phyloP scores from a whole-genome alignment of 1,140 invertebrate genomes.

The Tetranychus urticae region DNA sequence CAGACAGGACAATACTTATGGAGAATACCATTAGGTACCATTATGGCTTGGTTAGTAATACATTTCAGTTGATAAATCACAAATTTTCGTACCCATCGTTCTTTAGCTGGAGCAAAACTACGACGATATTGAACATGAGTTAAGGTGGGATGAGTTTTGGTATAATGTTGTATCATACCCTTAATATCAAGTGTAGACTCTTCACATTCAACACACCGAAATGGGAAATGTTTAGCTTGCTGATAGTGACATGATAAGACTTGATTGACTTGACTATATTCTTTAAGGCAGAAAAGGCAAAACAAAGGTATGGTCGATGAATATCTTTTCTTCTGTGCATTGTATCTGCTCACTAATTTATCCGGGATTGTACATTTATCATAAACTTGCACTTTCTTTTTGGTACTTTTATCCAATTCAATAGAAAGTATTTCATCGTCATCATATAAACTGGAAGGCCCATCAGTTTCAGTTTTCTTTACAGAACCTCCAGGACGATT shows the following conservation, averaged over 20 bases:
- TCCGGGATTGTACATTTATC: no score
- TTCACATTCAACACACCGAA: background rate
- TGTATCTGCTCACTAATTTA: no score
- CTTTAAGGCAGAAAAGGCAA: background rate
- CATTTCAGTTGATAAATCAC: background rate
- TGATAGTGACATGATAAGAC: background rate
- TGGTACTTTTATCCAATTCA: no score
- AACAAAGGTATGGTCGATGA: background rate
- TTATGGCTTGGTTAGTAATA: background rate
- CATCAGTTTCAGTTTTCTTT: no score
- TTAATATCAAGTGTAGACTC: background rate
- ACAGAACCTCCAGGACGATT: no score
- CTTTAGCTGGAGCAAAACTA: background rate
- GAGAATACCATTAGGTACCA: background rate
- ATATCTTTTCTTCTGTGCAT: no score
- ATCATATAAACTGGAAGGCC: no score
- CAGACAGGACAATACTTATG: background rate
- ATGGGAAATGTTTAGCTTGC: background rate
- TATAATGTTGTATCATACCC: background rate
- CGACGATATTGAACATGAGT: background rate
- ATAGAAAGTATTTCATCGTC: no score
- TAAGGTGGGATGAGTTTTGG: background rate
- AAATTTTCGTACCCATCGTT: background rate
- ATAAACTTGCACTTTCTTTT: no score
- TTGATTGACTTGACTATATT: background rate